These are phyloP conservation scores for Ianthella basta DNA, from an alignment of 37 sponge, comb jelly and placozoan species.

Conservation along the genomic window DNA sequence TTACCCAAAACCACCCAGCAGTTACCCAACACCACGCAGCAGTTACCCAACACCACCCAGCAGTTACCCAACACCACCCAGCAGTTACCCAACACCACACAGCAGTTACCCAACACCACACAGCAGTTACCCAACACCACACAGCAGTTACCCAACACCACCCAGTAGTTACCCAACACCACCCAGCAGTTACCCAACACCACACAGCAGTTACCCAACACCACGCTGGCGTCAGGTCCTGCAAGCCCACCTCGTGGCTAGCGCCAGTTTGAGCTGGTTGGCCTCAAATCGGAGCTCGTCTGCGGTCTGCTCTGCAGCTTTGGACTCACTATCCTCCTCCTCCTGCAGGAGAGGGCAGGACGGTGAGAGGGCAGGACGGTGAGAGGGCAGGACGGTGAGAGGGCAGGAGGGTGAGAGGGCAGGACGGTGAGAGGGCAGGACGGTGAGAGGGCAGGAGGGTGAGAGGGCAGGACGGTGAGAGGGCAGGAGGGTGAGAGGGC, in stretches of 20 bases:
- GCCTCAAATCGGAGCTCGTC: not conserved
- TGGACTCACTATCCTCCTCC: not conserved
- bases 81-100: too few relatives aligned
- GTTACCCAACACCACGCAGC: too few relatives aligned
- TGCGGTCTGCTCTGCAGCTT: not conserved
- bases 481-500: not conserved
- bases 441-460: not conserved
- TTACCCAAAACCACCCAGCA: too few relatives aligned
- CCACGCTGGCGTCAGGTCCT: too few relatives aligned
- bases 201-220: too few relatives aligned
- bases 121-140: too few relatives aligned
- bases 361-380: not conserved
- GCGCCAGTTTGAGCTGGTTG: constrained; percentile 4
- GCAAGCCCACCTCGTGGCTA: constrained; percentile 19
- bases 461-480: not conserved
- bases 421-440: not conserved
- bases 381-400: not conserved
- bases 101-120: too few relatives aligned
- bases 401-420: not conserved
- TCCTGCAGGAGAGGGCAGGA: not conserved
- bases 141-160: too few relatives aligned
- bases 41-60: too few relatives aligned
- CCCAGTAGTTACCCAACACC: too few relatives aligned
- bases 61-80: too few relatives aligned
- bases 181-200: too few relatives aligned